Conservation (phyloP, 2,888 invertebrate species). For the Cataglyphis livida region DNA sequence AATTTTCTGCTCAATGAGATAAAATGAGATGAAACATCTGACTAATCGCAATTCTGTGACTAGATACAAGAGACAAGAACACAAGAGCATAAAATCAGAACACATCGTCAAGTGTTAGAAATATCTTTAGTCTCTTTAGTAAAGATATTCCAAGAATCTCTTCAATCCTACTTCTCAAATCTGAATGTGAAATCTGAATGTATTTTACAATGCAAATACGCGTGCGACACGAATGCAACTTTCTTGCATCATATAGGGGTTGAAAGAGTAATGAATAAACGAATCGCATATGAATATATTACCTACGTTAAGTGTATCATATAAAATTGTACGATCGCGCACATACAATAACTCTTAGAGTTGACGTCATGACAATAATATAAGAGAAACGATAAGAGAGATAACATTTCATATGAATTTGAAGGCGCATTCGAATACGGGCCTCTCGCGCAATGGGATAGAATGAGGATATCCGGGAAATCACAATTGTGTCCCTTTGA, state of each 20-base stretch:
- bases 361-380: slow-evolving; percentile 4
- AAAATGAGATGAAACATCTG: not conserved
- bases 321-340: not conserved
- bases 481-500: slow-evolving; percentile 60
- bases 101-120: not conserved
- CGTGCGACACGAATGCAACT: not conserved
- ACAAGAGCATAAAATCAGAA: not conserved
- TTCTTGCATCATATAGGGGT: not conserved
- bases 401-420: slow-evolving; percentile 26
- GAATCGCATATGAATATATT: not conserved
- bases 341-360: not conserved
- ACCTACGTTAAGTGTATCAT: not conserved
- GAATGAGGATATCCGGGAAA: slow-evolving; percentile 59
- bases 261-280: slow-evolving; percentile 4
- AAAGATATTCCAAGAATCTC: not conserved
- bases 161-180: slow-evolving; percentile 11
- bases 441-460: slow-evolving; percentile 59
- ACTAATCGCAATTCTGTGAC: slow-evolving; percentile 23
- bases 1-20: slow-evolving; percentile 17
- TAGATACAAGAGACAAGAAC: slow-evolving; percentile 7
- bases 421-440: slow-evolving; percentile 15
- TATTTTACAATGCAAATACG: slow-evolving; percentile 18
- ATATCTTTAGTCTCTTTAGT: slow-evolving; percentile 4
- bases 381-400: slow-evolving; percentile 15
- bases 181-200: not conserved